Conservation (phyloP, 1,140 invertebrate species). For the Nasonia longicornis region DNA sequence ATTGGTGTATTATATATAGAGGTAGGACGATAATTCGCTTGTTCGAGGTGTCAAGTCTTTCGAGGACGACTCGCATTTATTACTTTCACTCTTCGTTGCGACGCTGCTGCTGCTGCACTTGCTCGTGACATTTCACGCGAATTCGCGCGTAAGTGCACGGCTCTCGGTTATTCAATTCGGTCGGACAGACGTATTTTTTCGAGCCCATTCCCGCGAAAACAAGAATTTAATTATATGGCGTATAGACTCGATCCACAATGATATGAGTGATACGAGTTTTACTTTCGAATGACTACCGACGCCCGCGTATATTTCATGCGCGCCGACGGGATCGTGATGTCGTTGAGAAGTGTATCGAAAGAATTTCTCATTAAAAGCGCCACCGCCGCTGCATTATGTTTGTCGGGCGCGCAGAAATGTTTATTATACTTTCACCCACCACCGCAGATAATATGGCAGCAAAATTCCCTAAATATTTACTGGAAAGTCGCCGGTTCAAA, state of each 20-base stretch:
- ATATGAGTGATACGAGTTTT: background rate
- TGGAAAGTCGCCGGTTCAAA: no score
- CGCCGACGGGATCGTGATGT: no score
- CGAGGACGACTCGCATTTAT: background rate
- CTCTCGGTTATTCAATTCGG: background rate
- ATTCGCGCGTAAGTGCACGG: background rate
- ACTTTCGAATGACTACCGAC: constrained; percentile 11
- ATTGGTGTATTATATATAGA: background rate
- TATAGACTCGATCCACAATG: background rate
- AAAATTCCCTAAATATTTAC: no score
- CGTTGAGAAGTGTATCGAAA: no score
- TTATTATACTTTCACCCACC: constrained; percentile 1
- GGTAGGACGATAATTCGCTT: background rate
- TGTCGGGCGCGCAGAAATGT: background rate
- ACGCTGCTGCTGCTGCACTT: no score
- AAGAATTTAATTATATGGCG: constrained; percentile 35
- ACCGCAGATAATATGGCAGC: no score
- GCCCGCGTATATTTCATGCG: no score
- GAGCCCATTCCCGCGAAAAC: background rate
- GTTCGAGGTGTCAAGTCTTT: background rate
- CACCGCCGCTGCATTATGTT: no score
- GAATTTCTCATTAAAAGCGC: no score
- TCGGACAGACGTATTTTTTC: constrained; percentile 1
- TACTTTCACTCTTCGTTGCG: constrained; percentile 7
- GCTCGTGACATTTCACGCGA: no score